Evolutionary conservation across 2,888 invertebrate species (phyloP).

Genomic region (Germaria angustata): DNA sequence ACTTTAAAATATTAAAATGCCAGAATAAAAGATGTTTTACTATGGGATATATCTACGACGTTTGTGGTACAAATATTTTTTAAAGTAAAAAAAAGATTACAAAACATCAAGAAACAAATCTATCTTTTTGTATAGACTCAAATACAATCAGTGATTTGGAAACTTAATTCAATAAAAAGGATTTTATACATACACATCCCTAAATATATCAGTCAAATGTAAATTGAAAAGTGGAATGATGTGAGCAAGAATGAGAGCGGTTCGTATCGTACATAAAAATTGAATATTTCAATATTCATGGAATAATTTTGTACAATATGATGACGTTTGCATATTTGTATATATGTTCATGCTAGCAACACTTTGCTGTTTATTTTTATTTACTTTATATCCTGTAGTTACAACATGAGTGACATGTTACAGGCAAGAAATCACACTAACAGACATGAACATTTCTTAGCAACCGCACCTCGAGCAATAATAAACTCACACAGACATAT

Average conservation of each 20-base stretch:
- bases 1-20: no score
- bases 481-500: background rate
- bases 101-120: background rate
- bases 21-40: no score
- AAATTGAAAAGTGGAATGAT: slow-evolving; percentile 13
- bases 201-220: slow-evolving; percentile 51
- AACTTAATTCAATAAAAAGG: slow-evolving; percentile 54
- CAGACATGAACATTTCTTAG: background rate
- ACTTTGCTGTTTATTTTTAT: slow-evolving; percentile 3
- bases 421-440: background rate
- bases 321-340: background rate
- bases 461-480: slow-evolving; percentile 15
- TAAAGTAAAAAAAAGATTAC: background rate
- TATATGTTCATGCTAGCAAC: background rate
- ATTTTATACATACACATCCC: no score
- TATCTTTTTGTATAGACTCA: slow-evolving; percentile 13
- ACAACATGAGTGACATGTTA: slow-evolving; percentile 9
- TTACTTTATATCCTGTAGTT: background rate
- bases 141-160: slow-evolving; percentile 60
- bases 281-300: background rate
- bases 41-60: background rate
- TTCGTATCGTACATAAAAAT: slow-evolving; percentile 12
- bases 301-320: background rate
- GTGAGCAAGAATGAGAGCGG: background rate
- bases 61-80: slow-evolving; percentile 12